Evolutionary conservation across 2,888 invertebrate genomes (phyloP).

Genomic region (Lasioglossum malachurum): DNA sequence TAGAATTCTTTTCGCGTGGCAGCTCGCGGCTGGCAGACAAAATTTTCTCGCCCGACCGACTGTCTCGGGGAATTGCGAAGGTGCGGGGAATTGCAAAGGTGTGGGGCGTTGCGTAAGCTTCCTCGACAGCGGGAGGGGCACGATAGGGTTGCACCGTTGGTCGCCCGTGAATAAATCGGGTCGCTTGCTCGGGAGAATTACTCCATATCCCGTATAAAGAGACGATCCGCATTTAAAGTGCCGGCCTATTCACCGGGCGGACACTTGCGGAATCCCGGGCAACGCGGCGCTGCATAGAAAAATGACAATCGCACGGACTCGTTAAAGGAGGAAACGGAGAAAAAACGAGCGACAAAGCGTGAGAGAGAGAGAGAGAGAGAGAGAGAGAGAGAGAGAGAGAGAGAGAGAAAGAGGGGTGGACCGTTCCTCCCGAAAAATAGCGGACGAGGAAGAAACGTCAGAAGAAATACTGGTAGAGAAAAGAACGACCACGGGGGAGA

Average conservation of each 20-base stretch:
- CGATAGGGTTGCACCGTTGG: constrained; percentile 13
- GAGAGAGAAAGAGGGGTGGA: not conserved
- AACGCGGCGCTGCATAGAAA: constrained; percentile 43
- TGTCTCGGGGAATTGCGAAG: constrained; percentile 16
- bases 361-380: not conserved
- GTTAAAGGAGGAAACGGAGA: not conserved
- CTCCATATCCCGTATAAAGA: constrained; percentile 49
- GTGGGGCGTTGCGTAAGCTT: constrained; percentile 56
- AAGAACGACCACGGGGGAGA: not conserved
- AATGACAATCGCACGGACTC: constrained; percentile 57
- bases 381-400: too few relatives aligned
- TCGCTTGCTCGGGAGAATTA: constrained; percentile 61
- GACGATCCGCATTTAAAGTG: constrained; percentile 50
- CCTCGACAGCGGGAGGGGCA: not conserved
- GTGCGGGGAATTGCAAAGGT: constrained; percentile 42
- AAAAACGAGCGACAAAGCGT: not conserved
- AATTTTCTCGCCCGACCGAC: constrained; percentile 38
- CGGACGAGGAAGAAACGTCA: not conserved
- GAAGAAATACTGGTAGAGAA: not conserved
- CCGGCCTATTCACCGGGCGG: constrained; percentile 48
- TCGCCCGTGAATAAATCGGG: constrained; percentile 63
- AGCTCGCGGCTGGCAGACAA: constrained; percentile 20
- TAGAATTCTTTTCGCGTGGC: constrained; percentile 49
- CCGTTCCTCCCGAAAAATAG: not conserved
- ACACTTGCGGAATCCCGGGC: constrained; percentile 24